Base-by-base conservation (phyloP, 2,797 vertebrate genomes). In the Anguilla megastoma region DNA sequence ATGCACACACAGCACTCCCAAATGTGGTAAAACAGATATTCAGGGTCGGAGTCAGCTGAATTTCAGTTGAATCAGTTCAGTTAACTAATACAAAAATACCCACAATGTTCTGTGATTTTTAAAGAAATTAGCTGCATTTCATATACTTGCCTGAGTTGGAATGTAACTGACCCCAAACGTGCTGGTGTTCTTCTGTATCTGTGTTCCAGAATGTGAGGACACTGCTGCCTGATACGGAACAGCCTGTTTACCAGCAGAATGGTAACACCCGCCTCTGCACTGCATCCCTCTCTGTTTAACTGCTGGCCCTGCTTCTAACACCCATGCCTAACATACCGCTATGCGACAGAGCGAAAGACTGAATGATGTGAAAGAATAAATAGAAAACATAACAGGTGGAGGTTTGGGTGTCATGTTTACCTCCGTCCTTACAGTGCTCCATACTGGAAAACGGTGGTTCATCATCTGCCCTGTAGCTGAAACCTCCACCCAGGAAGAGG, bases 391-490 rank as follows among this genome's bases (percentile, higher is more conserved):
- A 45, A 45, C 50, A 52, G 45, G 45, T 82, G 8, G 71, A 76
- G 33, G 18, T 71, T 12, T 71, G 30, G 12, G 30, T 7, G 12
- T 50, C 79, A 48, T 82, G 79, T 9, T 82, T 12, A 60, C 18
- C 50, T 76, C 16, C 16, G 41, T 54, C 24, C n/a, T 87, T 16
- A 88, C 90, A 99, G 98, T 99, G 92, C 95, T 99, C 88, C 98
- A 99, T 90, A 99, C 98, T 16, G 99, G 99, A 21, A 99, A 98
- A 94, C 95, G 99, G 76, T 99, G 99, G 98, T 99, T 99, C 92
- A 99, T 99, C 92, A 98, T 99, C 92, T 99, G 98, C 90, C 99
- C 99, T 0, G 99, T 99, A 90, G 97, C 98, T 89, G 99, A 99
- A 94, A 97, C 97, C 6, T 93, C 97, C 1, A 87, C 93, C 54